A percentile compares a stretch with the other conserved stretches of the same genome.
Conservation (phyloP, 2,888 invertebrate genomes). For the Catocala sponsa region DNA sequence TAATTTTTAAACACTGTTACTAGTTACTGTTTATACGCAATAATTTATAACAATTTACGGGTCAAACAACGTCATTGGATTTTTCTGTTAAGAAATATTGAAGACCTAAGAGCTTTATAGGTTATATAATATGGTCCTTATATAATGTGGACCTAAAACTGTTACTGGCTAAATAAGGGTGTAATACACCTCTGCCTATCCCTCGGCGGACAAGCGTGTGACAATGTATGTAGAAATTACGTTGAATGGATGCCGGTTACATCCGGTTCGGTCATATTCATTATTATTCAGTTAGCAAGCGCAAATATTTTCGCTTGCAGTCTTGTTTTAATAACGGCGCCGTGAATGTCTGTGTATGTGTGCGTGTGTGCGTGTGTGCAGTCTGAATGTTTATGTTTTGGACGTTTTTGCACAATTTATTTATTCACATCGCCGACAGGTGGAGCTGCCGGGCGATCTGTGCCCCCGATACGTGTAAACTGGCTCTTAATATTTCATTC, state of each 20-base stretch:
- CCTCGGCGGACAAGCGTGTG: too few relatives aligned
- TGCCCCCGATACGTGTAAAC: constrained; percentile 75
- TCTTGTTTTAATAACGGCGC: constrained; percentile 51
- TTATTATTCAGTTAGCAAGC: constrained; percentile 73
- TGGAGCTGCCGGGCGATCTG: constrained; percentile 73
- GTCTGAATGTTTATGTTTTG: constrained; percentile 32
- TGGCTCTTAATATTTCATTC: constrained; percentile 76
- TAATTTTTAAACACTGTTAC: too few relatives aligned
- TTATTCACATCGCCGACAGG: constrained; percentile 76
- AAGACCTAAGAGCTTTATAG: too few relatives aligned
- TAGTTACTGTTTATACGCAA: too few relatives aligned
- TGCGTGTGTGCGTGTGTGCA: constrained; percentile 41
- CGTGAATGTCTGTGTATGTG: constrained; percentile 46
- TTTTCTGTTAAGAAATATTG: too few relatives aligned
- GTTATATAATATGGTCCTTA: too few relatives aligned
- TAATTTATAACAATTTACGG: too few relatives aligned
- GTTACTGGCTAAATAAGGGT: too few relatives aligned
- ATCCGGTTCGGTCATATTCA: constrained; percentile 61
- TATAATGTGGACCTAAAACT: too few relatives aligned
- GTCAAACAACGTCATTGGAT: too few relatives aligned
- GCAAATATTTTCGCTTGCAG: constrained; percentile 69
- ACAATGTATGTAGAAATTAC: constrained; percentile 43
- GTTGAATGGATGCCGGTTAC: constrained; percentile 54
- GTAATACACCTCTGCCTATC: too few relatives aligned
- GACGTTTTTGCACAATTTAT: constrained; percentile 67